These are phyloP conservation scores for Hystrix brachyura DNA, from an alignment of 2,113 vertebrate species.

Conservation along the genomic window DNA sequence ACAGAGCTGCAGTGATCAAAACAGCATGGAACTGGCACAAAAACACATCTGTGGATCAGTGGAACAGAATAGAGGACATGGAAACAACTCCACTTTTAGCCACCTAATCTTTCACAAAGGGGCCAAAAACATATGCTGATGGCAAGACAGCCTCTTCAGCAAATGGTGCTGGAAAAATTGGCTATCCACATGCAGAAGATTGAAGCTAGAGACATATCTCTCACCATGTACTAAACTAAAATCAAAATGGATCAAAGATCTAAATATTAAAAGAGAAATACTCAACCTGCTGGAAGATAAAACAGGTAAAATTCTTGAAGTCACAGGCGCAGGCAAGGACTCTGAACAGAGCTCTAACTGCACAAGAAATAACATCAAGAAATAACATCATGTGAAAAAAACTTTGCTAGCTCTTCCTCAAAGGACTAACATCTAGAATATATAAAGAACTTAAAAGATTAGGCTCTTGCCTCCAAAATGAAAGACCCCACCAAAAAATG, in stretches of 20 bases:
- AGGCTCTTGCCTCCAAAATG: not conserved
- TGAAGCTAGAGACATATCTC: not conserved
- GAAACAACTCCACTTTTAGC: not conserved
- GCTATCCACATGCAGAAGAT: not conserved
- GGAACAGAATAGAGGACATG: not conserved
- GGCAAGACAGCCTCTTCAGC: not conserved
- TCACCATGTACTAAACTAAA: not conserved
- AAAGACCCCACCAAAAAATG: not conserved
- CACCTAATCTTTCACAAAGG: not conserved
- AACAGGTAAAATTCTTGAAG: not conserved
- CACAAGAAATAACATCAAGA: not conserved
- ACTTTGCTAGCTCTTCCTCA: not conserved
- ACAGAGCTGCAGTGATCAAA: not conserved
- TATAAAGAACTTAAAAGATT: not conserved
- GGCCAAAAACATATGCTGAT: not conserved
- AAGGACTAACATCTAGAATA: not conserved
- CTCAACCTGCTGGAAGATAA: not conserved
- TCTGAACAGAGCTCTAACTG: not conserved
- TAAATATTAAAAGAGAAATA: not conserved
- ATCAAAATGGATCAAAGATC: not conserved
- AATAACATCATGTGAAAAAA: not conserved
- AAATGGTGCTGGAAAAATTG: not conserved
- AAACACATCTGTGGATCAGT: not conserved
- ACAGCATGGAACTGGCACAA: not conserved
- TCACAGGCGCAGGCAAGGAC: not conserved